Evolutionary conservation across 2,797 vertebrate genomes (phyloP), one percentile per base, ranked within the genome.

Genomic region (Hipposideros larvatus): DNA sequence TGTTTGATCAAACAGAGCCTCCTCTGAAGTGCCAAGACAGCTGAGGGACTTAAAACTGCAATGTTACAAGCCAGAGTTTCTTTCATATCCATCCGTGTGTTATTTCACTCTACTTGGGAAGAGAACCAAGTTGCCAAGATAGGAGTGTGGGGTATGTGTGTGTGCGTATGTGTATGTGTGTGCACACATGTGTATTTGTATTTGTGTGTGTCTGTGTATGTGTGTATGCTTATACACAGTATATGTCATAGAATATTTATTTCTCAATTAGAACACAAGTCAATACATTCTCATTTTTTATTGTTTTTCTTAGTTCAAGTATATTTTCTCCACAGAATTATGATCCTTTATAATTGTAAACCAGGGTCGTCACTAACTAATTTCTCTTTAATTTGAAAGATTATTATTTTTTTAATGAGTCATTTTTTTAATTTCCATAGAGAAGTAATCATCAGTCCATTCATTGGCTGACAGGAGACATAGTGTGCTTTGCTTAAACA

Each of bases 1-100:
- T 97, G 78, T 97, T 97, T 97, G 97, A 98, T 97, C 97, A 98
- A 96, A 95, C 91, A 96, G 97, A 97, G 92, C 51, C 94, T 96
- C 92, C 83, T 74, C 83, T 96, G 0, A 31, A 74, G 84, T 91
- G 95, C 94, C 97, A 97, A 87, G 92, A 89, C 63, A 96, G 95
- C 96, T 73, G 79, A 87, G 92, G 93, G 95, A 97, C 92, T 94
- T 85, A 31, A 96, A 97, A 94, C 82, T 94, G 83, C 65, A 37
- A 59, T 90, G 70, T 87, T 88, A 55, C 88, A 92, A 95, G 95
- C 87, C 93, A 96, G 96, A 63, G 22, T 95, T 98, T 97, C 63
- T 97, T 97, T 98, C 85, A 93, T 83, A 65, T 43, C 66, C 48
- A 83, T 70, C 90, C 34, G 43, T 86, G 93, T 91, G 90, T 87